Percentiles rank a stretch among this genome's conserved stretches.
Evolutionary conservation across 2,797 vertebrate species (phyloP).

Genomic region (Tachyglossus aculeatus): DNA sequence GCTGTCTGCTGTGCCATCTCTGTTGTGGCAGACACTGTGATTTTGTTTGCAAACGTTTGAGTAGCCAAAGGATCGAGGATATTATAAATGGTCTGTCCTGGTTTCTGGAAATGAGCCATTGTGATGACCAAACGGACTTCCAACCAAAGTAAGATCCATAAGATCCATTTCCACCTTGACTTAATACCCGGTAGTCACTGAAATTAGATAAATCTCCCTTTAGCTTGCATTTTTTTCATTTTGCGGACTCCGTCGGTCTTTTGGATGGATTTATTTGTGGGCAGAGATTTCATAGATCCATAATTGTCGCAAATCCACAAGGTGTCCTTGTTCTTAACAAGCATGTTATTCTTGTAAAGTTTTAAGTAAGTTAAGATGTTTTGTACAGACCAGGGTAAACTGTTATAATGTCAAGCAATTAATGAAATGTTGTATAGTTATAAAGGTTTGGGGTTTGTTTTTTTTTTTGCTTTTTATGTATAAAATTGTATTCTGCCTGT

Average conservation of each 20-base stretch:
- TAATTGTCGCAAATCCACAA: conserved; percentile 70
- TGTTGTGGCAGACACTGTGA: conserved; percentile 16
- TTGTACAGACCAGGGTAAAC: conserved; percentile 83
- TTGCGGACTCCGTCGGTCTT: conserved; percentile 72
- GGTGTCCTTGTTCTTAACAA: conserved; percentile 77
- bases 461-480: conserved; percentile 81
- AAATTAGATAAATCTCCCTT: conserved; percentile 53
- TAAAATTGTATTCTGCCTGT: conserved; percentile 83
- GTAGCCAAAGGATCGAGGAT: conserved; percentile 49
- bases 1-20: conserved; percentile 5
- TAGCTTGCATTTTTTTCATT: conserved; percentile 74
- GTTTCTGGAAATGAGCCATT: conserved; percentile 56
- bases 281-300: conserved; percentile 66
- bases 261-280: conserved; percentile 72
- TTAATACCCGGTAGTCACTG: conserved; percentile 48
- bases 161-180: conserved; percentile 56
- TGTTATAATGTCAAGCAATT: conserved; percentile 80
- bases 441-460: conserved; percentile 77
- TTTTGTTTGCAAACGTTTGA: not conserved
- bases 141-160: conserved; percentile 53
- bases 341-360: conserved; percentile 83
- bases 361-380: conserved; percentile 76
- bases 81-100: conserved; percentile 51
- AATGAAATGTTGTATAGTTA: conserved; percentile 82
- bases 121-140: conserved; percentile 37